Evolutionary conservation across 2,888 invertebrate genomes (phyloP), one percentile per base, ranked within the genome.

Genomic region (Myopa tessellatipennis): DNA sequence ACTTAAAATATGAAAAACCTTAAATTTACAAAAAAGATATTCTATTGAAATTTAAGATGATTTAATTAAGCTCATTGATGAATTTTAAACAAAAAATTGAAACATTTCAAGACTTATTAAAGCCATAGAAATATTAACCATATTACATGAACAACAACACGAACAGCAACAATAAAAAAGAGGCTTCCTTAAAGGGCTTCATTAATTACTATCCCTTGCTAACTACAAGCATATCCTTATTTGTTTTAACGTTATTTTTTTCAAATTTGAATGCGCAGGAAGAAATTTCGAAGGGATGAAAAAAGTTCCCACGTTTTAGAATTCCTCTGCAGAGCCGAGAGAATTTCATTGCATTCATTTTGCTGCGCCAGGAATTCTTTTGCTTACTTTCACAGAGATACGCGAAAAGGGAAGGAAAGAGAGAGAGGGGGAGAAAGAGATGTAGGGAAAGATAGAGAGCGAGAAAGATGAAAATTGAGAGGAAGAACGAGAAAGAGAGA

Each of bases 291-390:
- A 26, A 10, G 26, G n/a, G 65, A 14, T 36, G 65, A 34, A 58
- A 67, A 65, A 68, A 58, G 38, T 75, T 75, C 75, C 75, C 75
- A 75, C 75, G 75, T 75, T 75, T 45, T 6, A 34, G 34, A 69
- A 75, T 75, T 75, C 75, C 75, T 69, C 6, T 50, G 40, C 69
- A 58, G 45, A 18, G n/a, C 52, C 36, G 45, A 45, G 45, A 45
- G 10, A 52, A 38, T 38, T 67, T 55, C 38, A 55, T 55, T 74
- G 74, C 74, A 74, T 40, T 74, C 74, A 4, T 50, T 63, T 58
- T 18, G 26, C 14, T 73, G 60, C 18, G 26, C 18, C 1, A 16
- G 73, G 61, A 60, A 61, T 61, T 61, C 26, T 60, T 55, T 52
- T 26, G 67, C 52, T 55, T 40, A 67, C 55, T 63, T 50, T 50